phyloP scores from a whole-genome alignment of 2,113 vertebrate species.

The Ameiurus melas region DNA sequence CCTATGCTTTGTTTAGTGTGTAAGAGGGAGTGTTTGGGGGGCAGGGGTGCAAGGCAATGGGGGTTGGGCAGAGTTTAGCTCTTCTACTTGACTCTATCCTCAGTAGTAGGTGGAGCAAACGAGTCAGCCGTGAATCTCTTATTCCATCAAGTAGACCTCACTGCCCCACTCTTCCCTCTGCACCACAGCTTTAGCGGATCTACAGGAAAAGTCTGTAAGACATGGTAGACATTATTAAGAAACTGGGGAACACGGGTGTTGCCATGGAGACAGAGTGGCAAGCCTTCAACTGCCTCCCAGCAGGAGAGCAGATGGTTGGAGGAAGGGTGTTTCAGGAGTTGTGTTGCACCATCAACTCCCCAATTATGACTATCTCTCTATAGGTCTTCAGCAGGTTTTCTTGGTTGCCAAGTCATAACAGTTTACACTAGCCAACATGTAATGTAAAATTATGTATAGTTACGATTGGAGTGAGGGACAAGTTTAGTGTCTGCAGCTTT shows the following conservation, averaged over 20 bases:
- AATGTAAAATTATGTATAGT: neutral
- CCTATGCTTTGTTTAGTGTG: conserved; percentile 26
- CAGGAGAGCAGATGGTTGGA: conserved; percentile 55
- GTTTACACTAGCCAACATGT: neutral
- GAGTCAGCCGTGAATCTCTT: conserved; percentile 29
- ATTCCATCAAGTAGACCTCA: conserved; percentile 24
- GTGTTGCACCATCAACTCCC: conserved; percentile 23
- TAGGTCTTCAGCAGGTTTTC: neutral
- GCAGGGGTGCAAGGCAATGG: conserved; percentile 44
- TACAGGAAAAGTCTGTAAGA: conserved; percentile 31
- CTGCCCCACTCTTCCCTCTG: neutral
- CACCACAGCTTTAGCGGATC: neutral
- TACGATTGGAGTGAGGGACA: neutral
- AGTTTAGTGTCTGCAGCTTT: neutral
- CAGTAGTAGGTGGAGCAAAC: conserved; percentile 19
- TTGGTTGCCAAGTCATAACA: neutral
- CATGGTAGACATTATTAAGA: neutral
- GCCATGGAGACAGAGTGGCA: conserved; percentile 49
- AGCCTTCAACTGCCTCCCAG: conserved; percentile 40
- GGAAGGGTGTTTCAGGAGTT: conserved; percentile 42
- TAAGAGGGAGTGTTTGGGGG: conserved; percentile 41
- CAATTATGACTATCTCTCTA: conserved; percentile 21
- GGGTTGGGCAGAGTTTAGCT: conserved; percentile 46
- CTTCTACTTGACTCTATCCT: conserved; percentile 22
- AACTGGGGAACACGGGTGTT: conserved; percentile 39